Base-by-base conservation (phyloP, 2,797 vertebrate species). In the Myotis planiceps region DNA sequence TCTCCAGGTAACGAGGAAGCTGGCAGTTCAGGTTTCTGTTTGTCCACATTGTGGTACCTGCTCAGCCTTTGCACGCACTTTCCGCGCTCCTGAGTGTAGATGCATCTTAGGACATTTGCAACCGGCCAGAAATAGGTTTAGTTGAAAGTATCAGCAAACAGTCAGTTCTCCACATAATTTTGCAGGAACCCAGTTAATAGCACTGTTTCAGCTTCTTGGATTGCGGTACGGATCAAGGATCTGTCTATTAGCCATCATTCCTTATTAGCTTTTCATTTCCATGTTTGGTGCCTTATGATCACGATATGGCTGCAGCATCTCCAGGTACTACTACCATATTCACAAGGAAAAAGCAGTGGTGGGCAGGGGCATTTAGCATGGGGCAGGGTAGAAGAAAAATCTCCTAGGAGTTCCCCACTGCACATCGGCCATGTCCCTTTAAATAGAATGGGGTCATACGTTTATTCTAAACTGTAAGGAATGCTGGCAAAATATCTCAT, bases 401-500 rank as follows among this genome's bases (percentile, higher is more conserved):
- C 34, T 42, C 27, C 47, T 19, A 23, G 45, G n/a, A 71, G n/a
- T 6, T 3, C 9, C 16, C 25, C 16, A 29, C 34, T 39, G 16
- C 3, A 29, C 7, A 23, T 34, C 9, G 1, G 47, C 21, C 9
- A 19, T 4, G 7, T 53, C 5, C 39, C 12, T 15, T 8, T 71
- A 25, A 75, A 42, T 29, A 79, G 39, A 45, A 65, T 2, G 23
- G 25, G 12, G 5, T 32, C 47, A 29, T 18, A 4, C 21, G 10
- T 16, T 60, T 37, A 37, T 32, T 58, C 27, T 66, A 34, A 82
- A 58, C 63, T 23, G 32, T 34, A 53, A 51, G 12, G 6, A 74
- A 68, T 18, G 0, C 9, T 12, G 2, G 49, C 1, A 29, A 45
- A 60, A 23, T 34, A 18, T 2, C 2, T n/a, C 5, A 5, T 9